Conservation (phyloP, 2,113 vertebrate species). For the Paraplagusia blochii region DNA sequence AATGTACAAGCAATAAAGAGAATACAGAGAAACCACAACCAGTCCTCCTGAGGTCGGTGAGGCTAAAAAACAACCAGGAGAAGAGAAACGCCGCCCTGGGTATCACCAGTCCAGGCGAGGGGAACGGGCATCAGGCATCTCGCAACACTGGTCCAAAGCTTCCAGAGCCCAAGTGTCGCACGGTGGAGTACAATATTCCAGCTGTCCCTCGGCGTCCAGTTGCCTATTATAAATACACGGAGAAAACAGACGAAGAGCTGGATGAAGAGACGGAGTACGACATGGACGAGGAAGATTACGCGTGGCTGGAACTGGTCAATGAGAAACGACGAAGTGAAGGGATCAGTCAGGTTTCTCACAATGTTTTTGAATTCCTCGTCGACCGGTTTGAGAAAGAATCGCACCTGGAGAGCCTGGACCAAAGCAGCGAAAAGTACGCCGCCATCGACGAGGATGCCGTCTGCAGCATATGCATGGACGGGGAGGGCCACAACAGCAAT, state of each 20-base stretch:
- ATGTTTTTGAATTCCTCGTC: slow-evolving; percentile 94
- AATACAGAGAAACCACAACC: slow-evolving; percentile 86
- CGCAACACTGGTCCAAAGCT: slow-evolving; percentile 71
- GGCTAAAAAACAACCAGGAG: slow-evolving; percentile 86
- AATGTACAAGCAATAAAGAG: slow-evolving; percentile 97
- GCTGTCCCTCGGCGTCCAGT: slow-evolving; percentile 84
- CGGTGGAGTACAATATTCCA: slow-evolving; percentile 93
- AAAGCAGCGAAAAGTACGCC: slow-evolving; percentile 81
- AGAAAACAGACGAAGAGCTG: slow-evolving; percentile 92
- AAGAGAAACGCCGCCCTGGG: slow-evolving; percentile 84
- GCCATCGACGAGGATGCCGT: slow-evolving; percentile 92
- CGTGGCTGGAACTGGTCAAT: slow-evolving; percentile 94
- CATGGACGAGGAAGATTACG: slow-evolving; percentile 98
- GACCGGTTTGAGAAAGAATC: slow-evolving; percentile 97
- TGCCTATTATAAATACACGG: slow-evolving; percentile 85
- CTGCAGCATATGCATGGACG: slow-evolving; percentile 95
- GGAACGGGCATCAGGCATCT: slow-evolving; percentile 58
- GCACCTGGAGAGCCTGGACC: slow-evolving; percentile 88
- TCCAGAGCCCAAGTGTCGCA: slow-evolving; percentile 86
- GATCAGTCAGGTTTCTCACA: slow-evolving; percentile 87
- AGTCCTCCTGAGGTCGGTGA: slow-evolving; percentile 81
- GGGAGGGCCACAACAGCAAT: slow-evolving; percentile 94
- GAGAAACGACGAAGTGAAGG: slow-evolving; percentile 88
- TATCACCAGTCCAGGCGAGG: slow-evolving; percentile 69
- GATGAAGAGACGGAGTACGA: slow-evolving; percentile 97